Conservation (phyloP, 1,140 invertebrate genomes). For the Drosophila ambigua region DNA sequence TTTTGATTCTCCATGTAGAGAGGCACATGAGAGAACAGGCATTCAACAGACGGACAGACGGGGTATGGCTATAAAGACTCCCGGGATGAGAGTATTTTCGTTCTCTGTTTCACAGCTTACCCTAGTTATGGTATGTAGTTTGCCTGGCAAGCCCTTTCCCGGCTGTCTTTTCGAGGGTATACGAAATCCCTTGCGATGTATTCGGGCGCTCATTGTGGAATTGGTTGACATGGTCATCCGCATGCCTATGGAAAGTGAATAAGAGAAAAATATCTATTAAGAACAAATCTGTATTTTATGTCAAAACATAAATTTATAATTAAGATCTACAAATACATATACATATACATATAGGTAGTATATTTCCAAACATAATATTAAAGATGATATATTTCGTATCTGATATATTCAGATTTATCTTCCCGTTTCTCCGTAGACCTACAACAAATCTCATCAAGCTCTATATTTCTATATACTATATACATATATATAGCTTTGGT, state of each 20-base stretch:
- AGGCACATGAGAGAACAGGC: no score
- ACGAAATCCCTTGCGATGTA: conserved; percentile 86
- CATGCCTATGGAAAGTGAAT: conserved; percentile 85
- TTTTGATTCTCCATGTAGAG: no score
- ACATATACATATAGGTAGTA: not conserved
- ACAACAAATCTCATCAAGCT: not conserved
- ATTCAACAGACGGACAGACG: no score
- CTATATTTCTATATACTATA: not conserved
- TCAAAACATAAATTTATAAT: not conserved
- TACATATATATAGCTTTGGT: not conserved
- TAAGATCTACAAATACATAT: not conserved
- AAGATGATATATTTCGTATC: no score
- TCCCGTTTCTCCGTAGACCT: no score
- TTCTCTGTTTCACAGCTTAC: conserved; percentile 41
- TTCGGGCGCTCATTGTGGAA: conserved; percentile 86
- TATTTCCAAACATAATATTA: not conserved
- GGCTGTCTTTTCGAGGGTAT: conserved; percentile 84
- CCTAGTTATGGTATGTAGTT: conserved; percentile 83
- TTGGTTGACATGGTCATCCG: conserved; percentile 89
- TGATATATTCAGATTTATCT: no score
- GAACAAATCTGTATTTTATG: not conserved
- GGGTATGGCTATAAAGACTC: no score
- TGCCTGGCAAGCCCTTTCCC: conserved; percentile 85
- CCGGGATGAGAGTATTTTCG: no score
- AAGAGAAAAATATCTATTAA: conserved; percentile 16